phyloP scores from a whole-genome alignment of 2,113 vertebrate genomes.

The Ictalurus punctatus region DNA sequence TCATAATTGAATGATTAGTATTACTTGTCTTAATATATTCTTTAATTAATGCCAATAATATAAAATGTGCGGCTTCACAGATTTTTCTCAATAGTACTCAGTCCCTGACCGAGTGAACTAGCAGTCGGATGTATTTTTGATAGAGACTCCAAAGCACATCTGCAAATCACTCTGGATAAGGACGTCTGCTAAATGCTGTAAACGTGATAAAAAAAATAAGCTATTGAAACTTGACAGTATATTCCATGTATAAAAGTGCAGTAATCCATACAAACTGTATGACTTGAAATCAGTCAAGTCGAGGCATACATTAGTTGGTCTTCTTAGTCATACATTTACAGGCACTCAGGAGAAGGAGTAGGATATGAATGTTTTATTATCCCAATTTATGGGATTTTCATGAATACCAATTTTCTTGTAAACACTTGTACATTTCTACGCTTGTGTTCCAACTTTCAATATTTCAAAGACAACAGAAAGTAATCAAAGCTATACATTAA shows the following conservation, averaged over 20 bases:
- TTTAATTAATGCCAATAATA: not conserved
- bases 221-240: not conserved
- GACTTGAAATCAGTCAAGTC: not conserved
- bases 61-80: not conserved
- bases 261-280: not conserved
- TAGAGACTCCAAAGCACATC: not conserved
- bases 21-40: not conserved
- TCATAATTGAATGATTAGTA: not conserved
- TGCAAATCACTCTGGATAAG: not conserved
- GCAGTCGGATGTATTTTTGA: too few relatives aligned
- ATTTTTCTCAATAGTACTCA: not conserved
- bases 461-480: not conserved
- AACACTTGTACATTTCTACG: not conserved
- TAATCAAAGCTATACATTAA: not conserved
- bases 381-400: not conserved
- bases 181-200: not conserved
- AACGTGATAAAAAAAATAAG: not conserved
- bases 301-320: not conserved
- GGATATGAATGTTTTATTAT: not conserved
- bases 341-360: not conserved
- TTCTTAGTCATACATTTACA: not conserved
- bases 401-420: not conserved
- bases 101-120: not conserved
- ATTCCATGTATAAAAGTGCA: not conserved
- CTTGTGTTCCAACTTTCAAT: not conserved